These are phyloP conservation scores for Brachionus calyciflorus DNA, from an alignment of 1,140 invertebrate genomes.

Conservation along the genomic window DNA sequence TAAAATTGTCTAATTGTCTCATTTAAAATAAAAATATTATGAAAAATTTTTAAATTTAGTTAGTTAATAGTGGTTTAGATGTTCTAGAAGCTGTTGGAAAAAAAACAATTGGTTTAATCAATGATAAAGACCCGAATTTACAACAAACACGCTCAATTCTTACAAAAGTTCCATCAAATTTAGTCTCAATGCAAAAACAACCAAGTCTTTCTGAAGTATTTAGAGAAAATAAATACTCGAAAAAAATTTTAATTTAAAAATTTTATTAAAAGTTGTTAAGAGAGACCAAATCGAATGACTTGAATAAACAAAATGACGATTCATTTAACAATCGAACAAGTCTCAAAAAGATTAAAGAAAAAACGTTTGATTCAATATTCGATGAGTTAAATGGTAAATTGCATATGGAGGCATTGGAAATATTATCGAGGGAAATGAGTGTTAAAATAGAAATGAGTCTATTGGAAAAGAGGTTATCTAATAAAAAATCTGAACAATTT, in stretches of 20 bases:
- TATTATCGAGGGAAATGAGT: not conserved
- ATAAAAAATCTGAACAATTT: not conserved
- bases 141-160: constrained; percentile 52
- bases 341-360: not conserved
- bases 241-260: not conserved
- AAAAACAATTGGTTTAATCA: constrained; percentile 85
- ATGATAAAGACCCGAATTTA: constrained; percentile 81
- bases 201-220: not conserved
- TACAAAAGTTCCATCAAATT: not conserved
- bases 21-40: not conserved
- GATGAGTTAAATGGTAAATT: not conserved
- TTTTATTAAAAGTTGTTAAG: not conserved
- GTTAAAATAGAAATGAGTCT: not conserved
- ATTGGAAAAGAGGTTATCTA: no score
- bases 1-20: no score
- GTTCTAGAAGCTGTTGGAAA: constrained; percentile 85
- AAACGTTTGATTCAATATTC: not conserved
- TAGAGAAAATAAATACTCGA: not conserved
- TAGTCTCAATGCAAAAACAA: no score
- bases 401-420: not conserved
- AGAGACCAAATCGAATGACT: not conserved
- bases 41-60: no score
- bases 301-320: not conserved
- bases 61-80: constrained; percentile 73
- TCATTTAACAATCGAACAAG: not conserved